A percentile compares a stretch with the other conserved stretches of the same genome.
phyloP scores from a whole-genome alignment of 2,797 vertebrate genomes.

The Odontamblyopus rebecca region DNA sequence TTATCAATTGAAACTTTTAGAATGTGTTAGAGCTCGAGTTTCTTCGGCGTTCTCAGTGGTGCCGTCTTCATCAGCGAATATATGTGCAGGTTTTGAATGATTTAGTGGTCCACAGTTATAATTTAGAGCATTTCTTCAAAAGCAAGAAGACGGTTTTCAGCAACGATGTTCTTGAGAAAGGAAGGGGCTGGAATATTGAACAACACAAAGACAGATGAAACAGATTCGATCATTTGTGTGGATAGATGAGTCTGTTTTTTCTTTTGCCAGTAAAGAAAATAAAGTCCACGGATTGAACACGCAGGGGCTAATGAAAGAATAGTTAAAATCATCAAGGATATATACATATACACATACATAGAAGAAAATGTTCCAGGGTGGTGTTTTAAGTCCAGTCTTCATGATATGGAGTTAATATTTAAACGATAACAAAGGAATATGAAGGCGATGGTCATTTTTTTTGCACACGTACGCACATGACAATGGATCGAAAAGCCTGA shows the following conservation, averaged over 20 bases:
- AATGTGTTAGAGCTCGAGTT: conserved; percentile 29
- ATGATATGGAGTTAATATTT: neutral
- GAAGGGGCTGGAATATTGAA: conserved; percentile 42
- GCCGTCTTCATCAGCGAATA: neutral
- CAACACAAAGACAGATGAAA: conserved; percentile 48
- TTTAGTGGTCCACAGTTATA: neutral
- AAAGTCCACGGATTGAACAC: conserved; percentile 61
- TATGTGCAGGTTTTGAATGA: neutral
- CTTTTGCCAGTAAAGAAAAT: conserved; percentile 56
- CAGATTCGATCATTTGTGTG: conserved; percentile 48
- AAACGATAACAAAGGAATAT: neutral
- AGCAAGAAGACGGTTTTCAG: conserved; percentile 27
- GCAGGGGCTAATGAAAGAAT: conserved; percentile 52
- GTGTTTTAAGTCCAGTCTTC: neutral
- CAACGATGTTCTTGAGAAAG: conserved; percentile 35
- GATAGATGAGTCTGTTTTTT: conserved; percentile 26
- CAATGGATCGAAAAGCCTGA: no score
- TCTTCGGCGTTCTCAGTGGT: neutral
- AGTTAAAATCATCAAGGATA: conserved; percentile 53
- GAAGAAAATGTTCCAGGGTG: conserved; percentile 34
- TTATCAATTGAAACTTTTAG: conserved; percentile 41
- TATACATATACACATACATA: neutral
- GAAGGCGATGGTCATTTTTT: neutral
- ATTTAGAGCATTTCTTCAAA: conserved; percentile 30
- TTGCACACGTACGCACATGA: neutral